Base-by-base conservation (phyloP, 2,888 invertebrate species). In the Drosophila recens region DNA sequence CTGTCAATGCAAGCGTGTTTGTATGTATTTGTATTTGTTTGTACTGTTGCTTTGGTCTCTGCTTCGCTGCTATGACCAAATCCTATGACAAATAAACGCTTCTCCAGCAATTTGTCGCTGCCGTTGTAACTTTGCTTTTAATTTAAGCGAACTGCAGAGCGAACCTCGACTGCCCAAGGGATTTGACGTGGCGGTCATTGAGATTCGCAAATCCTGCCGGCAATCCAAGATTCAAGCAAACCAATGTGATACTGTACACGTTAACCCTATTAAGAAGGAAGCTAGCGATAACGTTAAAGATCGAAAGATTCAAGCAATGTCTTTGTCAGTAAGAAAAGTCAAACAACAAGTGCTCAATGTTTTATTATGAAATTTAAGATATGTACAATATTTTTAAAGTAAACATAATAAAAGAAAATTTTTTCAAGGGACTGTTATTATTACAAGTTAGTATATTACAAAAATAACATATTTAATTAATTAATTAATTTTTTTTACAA, bases 21-120 rank as follows among this genome's bases (percentile, higher is more conserved):
- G 58, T 38, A 48, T 45, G 58, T 30, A 38, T 65, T 17, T 17
- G 17, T 17, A 17, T 17, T 83, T 79, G 79, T 77, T 79, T 87
- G 86, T 75, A 62, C 67, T 75, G 85, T 76, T 85, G 79, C 74
- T 87, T 78, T 80, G 72, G 64, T 56, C 66, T 56, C 46, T 70
- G 66, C 30, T 54, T 33, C 49, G 54, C 71, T 72, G 53, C 38
- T 67, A 23, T 71, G 62, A 51, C 75, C 84, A 89, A 84, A 84
- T 84, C 89, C 89, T 73, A 75, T 80, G 75, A 68, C 84, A 84
- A 84, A 84, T 84, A 84, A 83, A 87, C 80, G 78, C 84, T 76
- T 74, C 78, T 70, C 69, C 70, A 65, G 74, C 87, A 72, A 80
- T 80, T 89, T 83, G 87, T 70, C 66, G 73, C 65, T 64, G 62